Evolutionary conservation across 2,797 vertebrate genomes (phyloP).

Genomic region (Chloroceryle inda): DNA sequence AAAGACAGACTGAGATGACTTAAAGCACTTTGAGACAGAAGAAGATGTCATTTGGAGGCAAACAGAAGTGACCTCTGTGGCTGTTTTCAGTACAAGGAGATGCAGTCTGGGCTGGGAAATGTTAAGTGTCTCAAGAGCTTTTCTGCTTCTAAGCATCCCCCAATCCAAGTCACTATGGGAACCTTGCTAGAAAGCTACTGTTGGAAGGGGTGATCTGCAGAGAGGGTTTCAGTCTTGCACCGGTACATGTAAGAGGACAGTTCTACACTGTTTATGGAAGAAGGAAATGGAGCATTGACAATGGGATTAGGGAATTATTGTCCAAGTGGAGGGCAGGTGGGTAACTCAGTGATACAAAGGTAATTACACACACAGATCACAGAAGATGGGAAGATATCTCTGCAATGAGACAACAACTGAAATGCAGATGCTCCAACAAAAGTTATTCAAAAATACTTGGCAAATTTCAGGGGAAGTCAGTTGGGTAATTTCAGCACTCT

Average conservation of each 20-base stretch:
- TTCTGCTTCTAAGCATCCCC: not conserved
- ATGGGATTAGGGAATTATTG: not conserved
- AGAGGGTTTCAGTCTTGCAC: not conserved
- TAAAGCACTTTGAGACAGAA: not conserved
- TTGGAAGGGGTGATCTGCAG: not conserved
- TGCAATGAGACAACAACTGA: not conserved
- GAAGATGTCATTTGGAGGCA: not conserved
- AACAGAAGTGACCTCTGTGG: not conserved
- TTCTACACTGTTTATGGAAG: not conserved
- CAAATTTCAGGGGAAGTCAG: conserved; percentile 1
- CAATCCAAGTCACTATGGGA: not conserved
- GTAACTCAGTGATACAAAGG: not conserved
- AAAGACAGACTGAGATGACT: not conserved
- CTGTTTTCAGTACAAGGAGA: not conserved
- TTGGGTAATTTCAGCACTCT: conserved; percentile 14
- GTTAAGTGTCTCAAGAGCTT: not conserved
- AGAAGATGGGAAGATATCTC: not conserved
- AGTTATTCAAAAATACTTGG: not conserved
- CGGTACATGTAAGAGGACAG: not conserved
- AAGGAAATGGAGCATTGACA: conserved; percentile 12
- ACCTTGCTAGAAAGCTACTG: not conserved
- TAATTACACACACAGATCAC: not conserved
- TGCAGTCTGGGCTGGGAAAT: not conserved
- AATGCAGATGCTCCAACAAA: not conserved
- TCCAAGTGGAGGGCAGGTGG: not conserved